Conservation (phyloP, 2,888 invertebrate species). For the Mythimna pallens region DNA sequence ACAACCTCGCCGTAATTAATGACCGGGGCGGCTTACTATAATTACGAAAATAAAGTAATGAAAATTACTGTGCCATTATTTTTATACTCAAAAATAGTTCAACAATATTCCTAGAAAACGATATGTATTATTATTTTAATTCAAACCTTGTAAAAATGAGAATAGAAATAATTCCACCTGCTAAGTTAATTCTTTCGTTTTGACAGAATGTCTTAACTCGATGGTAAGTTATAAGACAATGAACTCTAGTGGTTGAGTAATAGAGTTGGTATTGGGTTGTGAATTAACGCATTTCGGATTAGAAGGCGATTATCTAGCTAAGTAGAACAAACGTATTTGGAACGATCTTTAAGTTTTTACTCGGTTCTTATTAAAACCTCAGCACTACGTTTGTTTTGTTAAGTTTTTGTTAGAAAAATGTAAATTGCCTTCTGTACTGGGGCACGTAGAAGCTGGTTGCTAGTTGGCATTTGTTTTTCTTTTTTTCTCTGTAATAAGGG, state of each 20-base stretch:
- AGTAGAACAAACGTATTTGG: slow-evolving; percentile 70
- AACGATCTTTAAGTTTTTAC: slow-evolving; percentile 69
- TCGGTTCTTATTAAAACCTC: slow-evolving; percentile 71
- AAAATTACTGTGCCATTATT: slow-evolving; percentile 26
- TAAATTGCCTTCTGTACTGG: slow-evolving; percentile 75
- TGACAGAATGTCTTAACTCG: slow-evolving; percentile 48
- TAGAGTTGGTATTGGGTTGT: slow-evolving; percentile 48
- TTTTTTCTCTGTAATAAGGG: slow-evolving; percentile 73
- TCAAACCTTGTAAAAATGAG: slow-evolving; percentile 52
- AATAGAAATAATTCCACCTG: slow-evolving; percentile 57
- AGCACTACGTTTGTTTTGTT: slow-evolving; percentile 65
- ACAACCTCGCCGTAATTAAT: slow-evolving; percentile 36
- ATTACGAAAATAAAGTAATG: slow-evolving; percentile 45
- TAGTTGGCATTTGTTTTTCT: slow-evolving; percentile 66
- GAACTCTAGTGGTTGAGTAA: slow-evolving; percentile 37
- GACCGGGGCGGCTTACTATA: slow-evolving; percentile 21
- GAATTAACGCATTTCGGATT: slow-evolving; percentile 56
- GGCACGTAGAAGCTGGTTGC: slow-evolving; percentile 63
- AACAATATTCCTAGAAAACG: slow-evolving; percentile 38
- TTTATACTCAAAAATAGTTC: slow-evolving; percentile 20
- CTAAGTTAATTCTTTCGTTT: slow-evolving; percentile 42
- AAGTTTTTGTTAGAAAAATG: slow-evolving; percentile 67
- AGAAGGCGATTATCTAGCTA: slow-evolving; percentile 64
- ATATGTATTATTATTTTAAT: slow-evolving; percentile 59
- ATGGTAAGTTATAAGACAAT: slow-evolving; percentile 38